A percentile compares a stretch with the other conserved stretches of the same genome.
These are phyloP conservation scores for Triops cancriformis DNA, from an alignment of 1,140 invertebrate species.

Conservation along the genomic window DNA sequence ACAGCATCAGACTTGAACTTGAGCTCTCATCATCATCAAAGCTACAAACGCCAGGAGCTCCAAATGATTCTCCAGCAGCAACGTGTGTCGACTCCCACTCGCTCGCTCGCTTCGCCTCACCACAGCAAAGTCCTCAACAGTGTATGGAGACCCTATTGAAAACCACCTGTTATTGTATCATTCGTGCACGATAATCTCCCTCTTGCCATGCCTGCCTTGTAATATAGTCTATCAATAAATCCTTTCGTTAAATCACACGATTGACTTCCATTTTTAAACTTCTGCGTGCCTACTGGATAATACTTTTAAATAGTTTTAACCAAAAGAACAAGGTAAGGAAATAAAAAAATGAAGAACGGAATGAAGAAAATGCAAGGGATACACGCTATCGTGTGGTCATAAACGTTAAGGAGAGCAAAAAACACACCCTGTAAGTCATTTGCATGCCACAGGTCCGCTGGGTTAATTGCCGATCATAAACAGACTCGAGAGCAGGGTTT, in stretches of 20 bases:
- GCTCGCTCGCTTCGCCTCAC: neutral
- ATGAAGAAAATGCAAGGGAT: neutral
- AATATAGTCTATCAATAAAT: neutral
- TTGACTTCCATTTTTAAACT: too few species aligned
- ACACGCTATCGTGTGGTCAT: neutral
- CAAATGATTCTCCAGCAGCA: neutral
- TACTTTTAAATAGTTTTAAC: too few species aligned
- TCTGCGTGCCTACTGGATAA: too few species aligned
- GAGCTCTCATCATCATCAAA: neutral
- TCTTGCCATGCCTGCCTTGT: neutral
- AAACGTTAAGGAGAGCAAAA: neutral
- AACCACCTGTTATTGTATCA: neutral
- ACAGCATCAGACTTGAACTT: neutral
- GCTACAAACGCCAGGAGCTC: neutral
- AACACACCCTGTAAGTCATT: neutral
- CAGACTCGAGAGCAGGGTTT: neutral
- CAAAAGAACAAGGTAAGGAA: too few species aligned
- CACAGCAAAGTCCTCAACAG: neutral
- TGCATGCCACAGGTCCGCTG: neutral
- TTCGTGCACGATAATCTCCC: neutral
- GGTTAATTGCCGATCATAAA: neutral
- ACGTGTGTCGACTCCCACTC: neutral
- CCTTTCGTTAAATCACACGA: neutral
- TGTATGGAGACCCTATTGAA: neutral
- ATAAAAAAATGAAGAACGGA: neutral